Base-by-base conservation (phyloP, 1,140 invertebrate genomes). In the Drosophila elegans region DNA sequence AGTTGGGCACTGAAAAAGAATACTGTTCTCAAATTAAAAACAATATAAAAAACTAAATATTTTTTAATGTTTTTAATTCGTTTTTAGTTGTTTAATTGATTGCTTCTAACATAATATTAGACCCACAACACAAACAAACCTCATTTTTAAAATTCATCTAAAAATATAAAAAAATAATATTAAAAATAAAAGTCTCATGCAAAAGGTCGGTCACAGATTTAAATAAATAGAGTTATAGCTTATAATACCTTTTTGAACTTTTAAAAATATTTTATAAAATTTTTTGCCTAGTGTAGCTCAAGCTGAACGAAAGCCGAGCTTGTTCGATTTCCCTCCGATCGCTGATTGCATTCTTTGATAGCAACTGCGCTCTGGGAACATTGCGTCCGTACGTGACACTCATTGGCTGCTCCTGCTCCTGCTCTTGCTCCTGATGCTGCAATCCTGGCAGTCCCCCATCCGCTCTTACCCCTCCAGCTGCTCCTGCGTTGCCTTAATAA, bases 321-420 rank as follows among this genome's bases (percentile, higher is more conserved):
- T 67, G 61, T 75, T 88, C 79, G 83, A 83, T 84, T 80, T 73
- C 54, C 73, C 64, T 77, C 44, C 66, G 81, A 88, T 88, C 77
- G 64, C 80, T 83, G 84, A 88, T 88, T 79, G 80, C 84, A 88
- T 88, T 88, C 84, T 59, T 72, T 61, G 84, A 88, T 88, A 88
- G 67, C 67, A 74, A 44, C 78, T 57, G 45, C 60, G 63, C 78
- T 79, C 82, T 86, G 84, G 77, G 84, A 88, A 78, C 84, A 72
- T 34, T 77, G 63, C 71, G 62, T 73, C 54, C 53, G 82, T 82
- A 86, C 82, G 82, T 86, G 82, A 86, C 78, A 81, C 82, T 80
- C 81, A 74, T 80, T 85, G 53, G 52, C 56, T 48, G 46, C 46
- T 49, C 34, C 53, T 57, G 32, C 39, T 34, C 21, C 16, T 21